Percentiles rank a stretch among this genome's conserved stretches.
Evolutionary conservation across 2,888 invertebrate genomes (phyloP).

Genomic region (Stegophylla sp.): DNA sequence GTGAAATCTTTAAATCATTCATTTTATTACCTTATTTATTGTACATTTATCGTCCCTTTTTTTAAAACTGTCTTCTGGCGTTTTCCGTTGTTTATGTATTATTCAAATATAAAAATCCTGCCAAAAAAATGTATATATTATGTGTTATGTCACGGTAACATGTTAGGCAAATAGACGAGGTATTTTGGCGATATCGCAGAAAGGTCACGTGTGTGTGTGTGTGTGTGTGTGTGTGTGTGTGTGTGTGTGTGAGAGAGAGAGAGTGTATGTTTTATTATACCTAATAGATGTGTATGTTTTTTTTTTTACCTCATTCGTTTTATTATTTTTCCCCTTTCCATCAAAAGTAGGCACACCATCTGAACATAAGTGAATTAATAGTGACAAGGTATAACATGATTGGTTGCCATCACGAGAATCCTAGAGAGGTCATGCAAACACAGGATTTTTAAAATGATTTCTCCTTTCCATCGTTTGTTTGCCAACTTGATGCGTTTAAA

Average conservation of each 20-base stretch:
- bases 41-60: conserved; percentile 42
- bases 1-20: conserved; percentile 41
- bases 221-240: background rate
- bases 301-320: conserved; percentile 48
- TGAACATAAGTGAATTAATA: conserved; percentile 57
- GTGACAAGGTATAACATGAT: conserved; percentile 56
- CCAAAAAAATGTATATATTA: conserved; percentile 45
- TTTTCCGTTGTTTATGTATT: conserved; percentile 51
- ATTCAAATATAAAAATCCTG: conserved; percentile 54
- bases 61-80: conserved; percentile 49
- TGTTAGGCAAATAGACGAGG: conserved; percentile 45
- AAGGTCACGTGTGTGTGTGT: conserved; percentile 54
- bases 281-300: conserved; percentile 49
- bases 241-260: background rate
- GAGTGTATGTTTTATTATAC: conserved; percentile 31
- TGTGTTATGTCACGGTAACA: conserved; percentile 54
- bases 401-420: conserved; percentile 53
- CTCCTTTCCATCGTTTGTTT: conserved; percentile 35
- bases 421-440: conserved; percentile 55
- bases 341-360: conserved; percentile 49
- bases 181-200: conserved; percentile 59
- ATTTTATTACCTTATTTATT: conserved; percentile 48
- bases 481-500: conserved; percentile 40
- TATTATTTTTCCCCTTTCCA: conserved; percentile 48
- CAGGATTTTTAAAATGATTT: conserved; percentile 48